Evolutionary conservation across 2,797 vertebrate genomes (phyloP).

Genomic region (Semaprochilodus insignis): DNA sequence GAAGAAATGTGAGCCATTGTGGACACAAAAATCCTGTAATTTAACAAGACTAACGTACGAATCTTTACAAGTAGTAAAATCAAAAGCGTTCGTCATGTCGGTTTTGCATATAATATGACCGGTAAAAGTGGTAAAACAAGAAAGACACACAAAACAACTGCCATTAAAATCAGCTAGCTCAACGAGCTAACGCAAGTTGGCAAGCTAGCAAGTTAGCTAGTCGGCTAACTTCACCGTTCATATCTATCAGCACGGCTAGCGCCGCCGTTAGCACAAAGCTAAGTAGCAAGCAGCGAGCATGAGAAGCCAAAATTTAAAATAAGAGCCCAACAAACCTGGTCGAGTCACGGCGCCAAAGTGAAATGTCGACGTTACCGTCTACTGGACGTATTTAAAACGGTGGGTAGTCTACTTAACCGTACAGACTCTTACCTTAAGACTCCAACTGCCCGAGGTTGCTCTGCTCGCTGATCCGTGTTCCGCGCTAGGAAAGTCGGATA

Average conservation of each 20-base stretch:
- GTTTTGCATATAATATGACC: background rate
- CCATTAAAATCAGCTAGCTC: background rate
- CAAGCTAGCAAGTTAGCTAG: slow-evolving; percentile 14
- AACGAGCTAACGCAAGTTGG: slow-evolving; percentile 13
- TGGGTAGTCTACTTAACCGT: slow-evolving; percentile 12
- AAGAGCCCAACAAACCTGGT: background rate
- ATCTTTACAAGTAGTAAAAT: background rate
- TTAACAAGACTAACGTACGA: background rate
- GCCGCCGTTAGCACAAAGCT: slow-evolving; percentile 18
- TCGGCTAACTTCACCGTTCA: background rate
- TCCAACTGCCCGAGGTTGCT: slow-evolving; percentile 69
- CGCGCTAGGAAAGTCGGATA: background rate
- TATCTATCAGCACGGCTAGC: background rate
- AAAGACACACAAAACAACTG: background rate
- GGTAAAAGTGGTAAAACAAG: background rate
- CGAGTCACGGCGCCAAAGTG: background rate
- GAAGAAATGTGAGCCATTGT: background rate
- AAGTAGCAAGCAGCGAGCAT: slow-evolving; percentile 13
- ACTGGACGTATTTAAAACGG: background rate
- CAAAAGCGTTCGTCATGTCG: background rate
- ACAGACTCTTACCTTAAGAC: slow-evolving; percentile 65
- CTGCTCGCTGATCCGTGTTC: slow-evolving; percentile 53
- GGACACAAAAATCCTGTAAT: background rate
- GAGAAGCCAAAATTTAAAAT: background rate
- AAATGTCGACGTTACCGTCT: background rate